phyloP scores from a whole-genome alignment of 2,888 invertebrate genomes.

The Acheta domesticus region DNA sequence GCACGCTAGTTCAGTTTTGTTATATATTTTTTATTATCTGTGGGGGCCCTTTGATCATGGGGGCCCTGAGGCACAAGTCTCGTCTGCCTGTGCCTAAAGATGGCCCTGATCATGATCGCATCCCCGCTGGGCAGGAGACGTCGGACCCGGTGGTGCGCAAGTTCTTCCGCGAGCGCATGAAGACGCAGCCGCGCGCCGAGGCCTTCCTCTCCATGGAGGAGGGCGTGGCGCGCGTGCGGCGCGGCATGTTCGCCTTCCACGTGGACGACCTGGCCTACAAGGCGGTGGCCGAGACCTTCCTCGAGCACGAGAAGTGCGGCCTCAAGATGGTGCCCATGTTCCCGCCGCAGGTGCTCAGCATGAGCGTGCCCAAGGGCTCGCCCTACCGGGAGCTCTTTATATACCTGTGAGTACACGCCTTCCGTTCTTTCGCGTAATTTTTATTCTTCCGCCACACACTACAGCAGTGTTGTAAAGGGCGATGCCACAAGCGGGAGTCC shows the following conservation, averaged over 20 bases:
- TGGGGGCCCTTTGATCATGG: no score
- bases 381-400: constrained; percentile 18
- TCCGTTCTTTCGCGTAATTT: no score
- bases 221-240: constrained; percentile 18
- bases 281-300: constrained; percentile 21
- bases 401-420: background rate
- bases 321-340: constrained; percentile 22
- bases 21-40: no score
- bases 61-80: no score
- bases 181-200: background rate
- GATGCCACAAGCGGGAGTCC: no score
- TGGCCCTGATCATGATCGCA: no score
- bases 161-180: constrained; percentile 12
- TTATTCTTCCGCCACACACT: no score
- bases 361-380: background rate
- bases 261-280: background rate
- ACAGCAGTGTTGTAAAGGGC: no score
- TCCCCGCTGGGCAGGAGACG: background rate
- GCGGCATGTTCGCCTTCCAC: constrained; percentile 11
- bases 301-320: constrained; percentile 27
- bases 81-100: no score
- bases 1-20: no score
- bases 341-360: background rate
- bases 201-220: background rate
- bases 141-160: background rate